Percentiles rank a stretch among this genome's conserved stretches.
Conservation (phyloP, 2,888 invertebrate genomes). For the Gastrophysa polygoni region DNA sequence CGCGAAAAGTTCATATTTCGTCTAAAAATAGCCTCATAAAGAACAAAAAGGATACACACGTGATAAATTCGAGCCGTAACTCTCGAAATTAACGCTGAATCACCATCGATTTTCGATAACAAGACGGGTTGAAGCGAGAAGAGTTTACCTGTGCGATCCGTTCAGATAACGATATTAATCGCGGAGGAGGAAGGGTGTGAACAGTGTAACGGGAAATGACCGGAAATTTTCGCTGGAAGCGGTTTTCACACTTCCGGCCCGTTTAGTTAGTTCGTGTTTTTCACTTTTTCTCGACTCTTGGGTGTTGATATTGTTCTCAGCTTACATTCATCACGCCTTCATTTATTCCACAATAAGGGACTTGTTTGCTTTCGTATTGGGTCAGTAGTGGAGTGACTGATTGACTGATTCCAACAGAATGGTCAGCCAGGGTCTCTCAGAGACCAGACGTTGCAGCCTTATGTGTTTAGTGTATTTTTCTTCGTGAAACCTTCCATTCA, state of each 20-base stretch:
- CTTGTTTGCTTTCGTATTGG: no score
- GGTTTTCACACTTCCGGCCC: background rate
- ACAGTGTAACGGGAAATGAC: background rate
- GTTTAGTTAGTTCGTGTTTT: background rate
- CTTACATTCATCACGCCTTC: no score
- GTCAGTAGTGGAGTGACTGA: no score
- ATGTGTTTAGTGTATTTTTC: no score
- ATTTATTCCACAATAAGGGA: no score
- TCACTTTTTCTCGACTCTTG: no score
- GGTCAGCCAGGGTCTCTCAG: no score
- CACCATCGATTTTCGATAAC: background rate
- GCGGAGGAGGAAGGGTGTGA: background rate
- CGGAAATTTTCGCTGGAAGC: background rate
- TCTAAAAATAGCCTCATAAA: background rate
- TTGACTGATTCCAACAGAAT: no score
- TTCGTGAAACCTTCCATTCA: no score
- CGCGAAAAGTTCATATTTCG: background rate
- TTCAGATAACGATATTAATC: constrained; percentile 1
- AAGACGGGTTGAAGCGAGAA: background rate
- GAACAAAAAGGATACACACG: background rate
- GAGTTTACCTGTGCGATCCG: background rate
- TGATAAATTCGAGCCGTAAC: background rate
- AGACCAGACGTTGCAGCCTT: no score
- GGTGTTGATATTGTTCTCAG: no score
- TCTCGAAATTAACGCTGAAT: background rate